Percentiles rank a stretch among this genome's conserved stretches.
These are phyloP conservation scores for Cliona cf. orientalis DNA, from an alignment of 37 sponge, comb jelly and placozoan species.

Conservation along the genomic window DNA sequence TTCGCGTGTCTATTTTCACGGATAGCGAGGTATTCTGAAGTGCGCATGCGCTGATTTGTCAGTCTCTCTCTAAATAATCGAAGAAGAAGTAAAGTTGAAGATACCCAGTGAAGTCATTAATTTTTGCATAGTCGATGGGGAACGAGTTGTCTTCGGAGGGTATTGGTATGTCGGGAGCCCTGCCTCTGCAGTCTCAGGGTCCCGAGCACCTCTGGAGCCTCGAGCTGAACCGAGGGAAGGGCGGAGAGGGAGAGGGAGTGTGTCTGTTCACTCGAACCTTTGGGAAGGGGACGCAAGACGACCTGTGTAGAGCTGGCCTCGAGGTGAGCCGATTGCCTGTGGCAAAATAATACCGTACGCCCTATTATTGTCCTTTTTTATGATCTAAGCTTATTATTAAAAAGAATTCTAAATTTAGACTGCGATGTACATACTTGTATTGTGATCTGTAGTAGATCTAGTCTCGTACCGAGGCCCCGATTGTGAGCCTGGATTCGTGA, in stretches of 20 bases:
- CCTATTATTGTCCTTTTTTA: neutral
- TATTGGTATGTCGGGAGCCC: neutral
- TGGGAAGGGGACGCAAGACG: neutral
- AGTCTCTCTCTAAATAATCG: too few relatives aligned
- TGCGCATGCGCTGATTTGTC: too few relatives aligned
- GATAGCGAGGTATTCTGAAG: too few relatives aligned
- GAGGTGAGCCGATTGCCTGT: conserved; percentile 17
- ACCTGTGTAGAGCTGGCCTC: conserved; percentile 8
- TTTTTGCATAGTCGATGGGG: conserved; percentile 4
- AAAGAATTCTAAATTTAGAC: too few relatives aligned
- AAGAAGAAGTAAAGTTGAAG: too few relatives aligned
- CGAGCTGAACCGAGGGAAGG: neutral
- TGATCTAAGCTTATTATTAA: too few relatives aligned
- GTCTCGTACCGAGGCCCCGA: too few relatives aligned
- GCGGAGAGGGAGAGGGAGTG: conserved; percentile 7
- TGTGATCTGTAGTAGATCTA: too few relatives aligned
- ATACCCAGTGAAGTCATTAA: too few relatives aligned
- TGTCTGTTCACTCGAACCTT: conserved; percentile 10
- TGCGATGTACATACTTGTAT: too few relatives aligned
- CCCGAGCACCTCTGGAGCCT: conserved; percentile 15
- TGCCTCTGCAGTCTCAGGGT: conserved; percentile 5
- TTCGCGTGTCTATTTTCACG: too few relatives aligned
- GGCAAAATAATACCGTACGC: neutral
- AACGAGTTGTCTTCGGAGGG: neutral
- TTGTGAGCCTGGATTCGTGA: too few relatives aligned